Percentiles rank a stretch among this genome's conserved stretches.
Evolutionary conservation across 2,888 invertebrate genomes (phyloP).

Genomic region (Rhagonycha lutea): DNA sequence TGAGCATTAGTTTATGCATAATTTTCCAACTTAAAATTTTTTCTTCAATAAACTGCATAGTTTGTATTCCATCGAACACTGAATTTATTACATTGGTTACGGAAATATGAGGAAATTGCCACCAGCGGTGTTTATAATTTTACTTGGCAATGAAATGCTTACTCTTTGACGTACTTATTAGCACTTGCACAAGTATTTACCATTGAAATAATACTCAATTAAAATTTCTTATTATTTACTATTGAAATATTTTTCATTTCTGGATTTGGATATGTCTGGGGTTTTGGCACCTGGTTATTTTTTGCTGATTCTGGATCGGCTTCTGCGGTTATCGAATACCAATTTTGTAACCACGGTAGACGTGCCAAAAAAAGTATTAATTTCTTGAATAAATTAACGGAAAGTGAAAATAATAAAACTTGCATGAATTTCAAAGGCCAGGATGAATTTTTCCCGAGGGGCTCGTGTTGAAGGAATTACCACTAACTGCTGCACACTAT

Average conservation of each 20-base stretch:
- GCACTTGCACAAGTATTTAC: constrained; percentile 6
- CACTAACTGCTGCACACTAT: constrained; percentile 32
- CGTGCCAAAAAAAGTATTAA: neutral
- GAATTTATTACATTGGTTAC: constrained; percentile 9
- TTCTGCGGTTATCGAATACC: neutral
- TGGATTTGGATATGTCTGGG: neutral
- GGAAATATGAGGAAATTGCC: constrained; percentile 12
- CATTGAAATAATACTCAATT: neutral
- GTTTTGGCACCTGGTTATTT: neutral
- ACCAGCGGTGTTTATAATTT: constrained; percentile 9
- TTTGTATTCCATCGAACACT: constrained; percentile 9
- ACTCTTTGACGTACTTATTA: constrained; percentile 12
- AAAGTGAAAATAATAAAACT: neutral
- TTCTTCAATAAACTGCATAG: neutral
- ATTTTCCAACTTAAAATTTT: constrained; percentile 1
- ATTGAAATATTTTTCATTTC: neutral
- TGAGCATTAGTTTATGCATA: constrained; percentile 1
- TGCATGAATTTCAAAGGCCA: neutral
- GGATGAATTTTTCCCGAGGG: neutral
- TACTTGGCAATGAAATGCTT: constrained; percentile 12
- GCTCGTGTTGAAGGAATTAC: constrained; percentile 28
- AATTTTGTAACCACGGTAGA: neutral
- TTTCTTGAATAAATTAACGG: neutral
- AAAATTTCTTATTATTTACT: neutral
- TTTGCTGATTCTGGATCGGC: neutral